Evolutionary conservation across 2,888 invertebrate species (phyloP).

Genomic region (Anthophora plumipes): DNA sequence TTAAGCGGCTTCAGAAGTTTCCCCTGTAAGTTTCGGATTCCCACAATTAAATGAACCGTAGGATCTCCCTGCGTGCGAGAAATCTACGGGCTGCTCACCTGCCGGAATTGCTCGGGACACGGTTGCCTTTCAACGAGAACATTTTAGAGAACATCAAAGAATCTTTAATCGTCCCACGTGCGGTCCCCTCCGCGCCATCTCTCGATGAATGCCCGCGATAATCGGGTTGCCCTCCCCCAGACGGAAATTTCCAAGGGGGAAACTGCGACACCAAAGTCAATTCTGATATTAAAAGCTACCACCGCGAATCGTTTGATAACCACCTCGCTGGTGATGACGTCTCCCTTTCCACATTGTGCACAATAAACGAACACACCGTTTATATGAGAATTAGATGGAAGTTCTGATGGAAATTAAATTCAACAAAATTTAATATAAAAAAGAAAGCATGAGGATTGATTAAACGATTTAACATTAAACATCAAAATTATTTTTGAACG

Average conservation of each 20-base stretch:
- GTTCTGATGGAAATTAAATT: neutral
- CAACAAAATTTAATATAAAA: neutral
- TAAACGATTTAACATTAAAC: too few species aligned
- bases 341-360: neutral
- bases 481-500: too few species aligned
- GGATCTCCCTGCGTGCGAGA: constrained; percentile 72
- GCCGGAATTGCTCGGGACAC: constrained; percentile 80
- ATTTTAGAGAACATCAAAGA: constrained; percentile 83
- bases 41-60: constrained; percentile 83
- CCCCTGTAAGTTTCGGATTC: constrained; percentile 75
- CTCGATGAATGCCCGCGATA: constrained; percentile 69
- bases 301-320: constrained; percentile 42
- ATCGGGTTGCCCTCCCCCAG: constrained; percentile 62
- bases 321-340: neutral
- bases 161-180: constrained; percentile 76
- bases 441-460: neutral
- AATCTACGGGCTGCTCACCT: constrained; percentile 77
- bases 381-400: neutral
- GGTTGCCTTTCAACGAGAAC: constrained; percentile 81
- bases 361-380: neutral
- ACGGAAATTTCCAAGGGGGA: constrained; percentile 52
- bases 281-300: constrained; percentile 47
- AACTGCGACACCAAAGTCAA: constrained; percentile 53
- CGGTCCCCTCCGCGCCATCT: constrained; percentile 74
- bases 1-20: constrained; percentile 74